Percentiles rank a stretch among this genome's conserved stretches.
Evolutionary conservation across 2,797 vertebrate genomes (phyloP).

Genomic region (Pseudomugil gertrudae): DNA sequence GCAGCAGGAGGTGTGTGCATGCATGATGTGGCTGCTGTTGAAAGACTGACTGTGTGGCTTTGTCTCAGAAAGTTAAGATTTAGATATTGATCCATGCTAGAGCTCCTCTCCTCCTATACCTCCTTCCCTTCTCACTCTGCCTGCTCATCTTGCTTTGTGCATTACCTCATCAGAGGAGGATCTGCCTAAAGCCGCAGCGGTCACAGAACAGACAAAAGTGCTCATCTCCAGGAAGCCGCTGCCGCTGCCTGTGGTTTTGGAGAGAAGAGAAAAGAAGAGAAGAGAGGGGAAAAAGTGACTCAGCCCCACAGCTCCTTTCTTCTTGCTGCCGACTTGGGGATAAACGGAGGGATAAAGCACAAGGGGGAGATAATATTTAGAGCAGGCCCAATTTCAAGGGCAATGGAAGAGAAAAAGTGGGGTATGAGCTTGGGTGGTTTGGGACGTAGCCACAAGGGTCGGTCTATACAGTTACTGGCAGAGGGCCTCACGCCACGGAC

Average conservation of each 20-base stretch:
- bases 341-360: slow-evolving; percentile 77
- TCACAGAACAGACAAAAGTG: slow-evolving; percentile 82
- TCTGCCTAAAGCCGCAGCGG: slow-evolving; percentile 78
- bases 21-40: slow-evolving; percentile 4
- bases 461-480: slow-evolving; percentile 61
- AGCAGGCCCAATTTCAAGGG: slow-evolving; percentile 84
- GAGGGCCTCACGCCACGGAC: slow-evolving; percentile 57
- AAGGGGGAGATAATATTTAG: slow-evolving; percentile 80
- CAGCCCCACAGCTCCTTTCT: slow-evolving; percentile 73
- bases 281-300: slow-evolving; percentile 80
- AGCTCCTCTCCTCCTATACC: slow-evolving; percentile 24
- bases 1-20: background rate
- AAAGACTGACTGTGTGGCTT: background rate
- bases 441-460: slow-evolving; percentile 59
- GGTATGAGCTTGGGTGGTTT: slow-evolving; percentile 73
- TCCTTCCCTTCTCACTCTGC: slow-evolving; percentile 45
- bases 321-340: slow-evolving; percentile 73
- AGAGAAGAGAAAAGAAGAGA: slow-evolving; percentile 60
- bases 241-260: slow-evolving; percentile 78
- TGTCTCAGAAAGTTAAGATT: slow-evolving; percentile 31
- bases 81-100: slow-evolving; percentile 30
- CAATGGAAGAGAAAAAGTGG: slow-evolving; percentile 79
- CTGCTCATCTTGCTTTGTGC: slow-evolving; percentile 53
- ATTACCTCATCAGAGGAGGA: slow-evolving; percentile 80
- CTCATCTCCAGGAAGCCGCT: slow-evolving; percentile 80